These are phyloP conservation scores for Lamproptera curius DNA, from an alignment of 2,888 invertebrate genomes.

Conservation along the genomic window DNA sequence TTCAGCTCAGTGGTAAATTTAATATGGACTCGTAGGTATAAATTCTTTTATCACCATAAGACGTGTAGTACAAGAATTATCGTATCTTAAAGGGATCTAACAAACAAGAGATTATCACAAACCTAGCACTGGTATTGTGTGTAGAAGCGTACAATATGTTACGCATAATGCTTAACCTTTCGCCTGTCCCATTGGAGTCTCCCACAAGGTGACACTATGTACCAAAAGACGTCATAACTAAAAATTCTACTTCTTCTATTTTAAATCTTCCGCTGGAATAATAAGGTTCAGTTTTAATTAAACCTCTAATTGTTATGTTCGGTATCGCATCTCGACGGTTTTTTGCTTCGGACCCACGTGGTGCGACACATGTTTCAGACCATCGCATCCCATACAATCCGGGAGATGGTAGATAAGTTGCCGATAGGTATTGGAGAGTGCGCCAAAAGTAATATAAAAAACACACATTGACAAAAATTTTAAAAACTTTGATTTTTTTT, in stretches of 20 bases:
- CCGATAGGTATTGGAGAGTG: slow-evolving; percentile 26
- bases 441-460: not conserved
- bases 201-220: slow-evolving; percentile 63
- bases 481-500: not conserved
- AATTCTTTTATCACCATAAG: too few species aligned
- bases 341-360: slow-evolving; percentile 65
- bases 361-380: slow-evolving; percentile 65
- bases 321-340: slow-evolving; percentile 26
- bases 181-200: slow-evolving; percentile 60
- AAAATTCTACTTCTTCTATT: slow-evolving; percentile 4
- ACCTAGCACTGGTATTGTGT: slow-evolving; percentile 31
- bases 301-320: slow-evolving; percentile 20
- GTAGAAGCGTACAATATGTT: slow-evolving; percentile 55
- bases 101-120: slow-evolving; percentile 24
- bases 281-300: slow-evolving; percentile 24
- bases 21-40: too few species aligned
- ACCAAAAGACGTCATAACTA: slow-evolving; percentile 20
- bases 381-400: slow-evolving; percentile 59
- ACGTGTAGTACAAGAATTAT: too few species aligned
- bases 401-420: slow-evolving; percentile 59
- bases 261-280: rapidly evolving
- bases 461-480: not conserved
- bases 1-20: too few species aligned
- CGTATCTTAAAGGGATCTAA: not conserved
- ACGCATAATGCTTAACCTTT: slow-evolving; percentile 69